Conservation (phyloP, 2,113 vertebrate genomes). For the Perca flavescens region DNA sequence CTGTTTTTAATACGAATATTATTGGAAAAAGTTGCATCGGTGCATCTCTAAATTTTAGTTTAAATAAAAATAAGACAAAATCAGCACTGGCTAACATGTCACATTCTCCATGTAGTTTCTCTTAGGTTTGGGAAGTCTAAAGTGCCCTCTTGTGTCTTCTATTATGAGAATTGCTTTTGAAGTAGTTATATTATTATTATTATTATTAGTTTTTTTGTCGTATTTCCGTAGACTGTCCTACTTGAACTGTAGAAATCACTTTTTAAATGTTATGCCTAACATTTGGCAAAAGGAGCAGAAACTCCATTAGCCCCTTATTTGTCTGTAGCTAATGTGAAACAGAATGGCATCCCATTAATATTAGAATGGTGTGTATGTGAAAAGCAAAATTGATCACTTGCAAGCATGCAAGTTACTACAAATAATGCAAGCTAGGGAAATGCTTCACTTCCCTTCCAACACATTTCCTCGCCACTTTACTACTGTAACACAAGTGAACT, state of each 20-base stretch:
- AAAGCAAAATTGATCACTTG: conserved; percentile 87
- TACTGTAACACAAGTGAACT: conserved; percentile 88
- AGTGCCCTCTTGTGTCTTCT: conserved; percentile 47
- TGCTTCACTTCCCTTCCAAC: conserved; percentile 78
- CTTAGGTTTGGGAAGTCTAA: conserved; percentile 13
- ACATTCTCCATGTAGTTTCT: conserved; percentile 16
- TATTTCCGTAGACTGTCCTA: conserved; percentile 66
- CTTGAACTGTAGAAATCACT: conserved; percentile 71
- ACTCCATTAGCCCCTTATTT: conserved; percentile 23
- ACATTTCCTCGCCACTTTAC: conserved; percentile 89
- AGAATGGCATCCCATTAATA: conserved; percentile 34
- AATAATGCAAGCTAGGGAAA: conserved; percentile 54
- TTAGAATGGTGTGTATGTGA: conserved; percentile 31
- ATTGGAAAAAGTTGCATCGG: too few species aligned
- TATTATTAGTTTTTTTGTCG: conserved; percentile 32
- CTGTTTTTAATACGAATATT: too few species aligned
- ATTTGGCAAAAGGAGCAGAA: conserved; percentile 52
- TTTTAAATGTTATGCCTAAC: conserved; percentile 50
- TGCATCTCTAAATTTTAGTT: too few species aligned
- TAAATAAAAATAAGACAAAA: neutral
- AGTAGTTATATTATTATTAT: conserved; percentile 36
- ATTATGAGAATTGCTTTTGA: conserved; percentile 47
- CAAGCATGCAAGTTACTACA: conserved; percentile 84
- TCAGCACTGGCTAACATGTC: conserved; percentile 25
- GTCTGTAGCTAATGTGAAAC: conserved; percentile 63